These are phyloP conservation scores for Drosophila nr. fundita DNA, from an alignment of 2,888 invertebrate species.

Conservation along the genomic window DNA sequence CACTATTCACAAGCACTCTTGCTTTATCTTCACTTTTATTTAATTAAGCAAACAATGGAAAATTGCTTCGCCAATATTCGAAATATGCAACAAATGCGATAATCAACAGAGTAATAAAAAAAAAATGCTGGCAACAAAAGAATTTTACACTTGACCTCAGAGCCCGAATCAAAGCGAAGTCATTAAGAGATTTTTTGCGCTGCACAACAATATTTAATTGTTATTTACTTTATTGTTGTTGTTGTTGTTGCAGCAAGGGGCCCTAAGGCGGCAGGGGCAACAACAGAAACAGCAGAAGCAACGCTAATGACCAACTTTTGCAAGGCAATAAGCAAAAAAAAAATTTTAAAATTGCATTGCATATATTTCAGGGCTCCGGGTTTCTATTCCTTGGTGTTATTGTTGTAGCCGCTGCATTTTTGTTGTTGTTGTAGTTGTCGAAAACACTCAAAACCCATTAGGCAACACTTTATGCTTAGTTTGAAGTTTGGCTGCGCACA, in stretches of 20 bases:
- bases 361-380: constrained; percentile 64
- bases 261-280: constrained; percentile 27
- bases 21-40: constrained; percentile 10
- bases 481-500: constrained; percentile 73
- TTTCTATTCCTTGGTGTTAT: constrained; percentile 19
- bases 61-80: constrained; percentile 49
- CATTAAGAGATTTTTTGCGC: constrained; percentile 67
- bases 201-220: constrained; percentile 73
- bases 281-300: constrained; percentile 46
- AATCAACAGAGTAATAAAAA: constrained; percentile 22
- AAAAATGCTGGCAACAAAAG: constrained; percentile 45
- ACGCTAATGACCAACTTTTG: constrained; percentile 78
- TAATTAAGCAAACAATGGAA: constrained; percentile 24
- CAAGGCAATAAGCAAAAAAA: constrained; percentile 50
- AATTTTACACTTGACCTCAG: constrained; percentile 71
- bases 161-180: constrained; percentile 41
- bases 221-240: constrained; percentile 60
- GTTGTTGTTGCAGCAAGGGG: constrained; percentile 16
- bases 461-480: constrained; percentile 83
- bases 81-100: constrained; percentile 56
- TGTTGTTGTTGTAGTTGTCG: constrained; percentile 67
- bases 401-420: constrained; percentile 26
- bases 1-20: neutral
- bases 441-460: constrained; percentile 83
- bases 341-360: constrained; percentile 60